These are phyloP conservation scores for Argopecten irradians DNA, from an alignment of 1,140 invertebrate genomes.

Conservation along the genomic window DNA sequence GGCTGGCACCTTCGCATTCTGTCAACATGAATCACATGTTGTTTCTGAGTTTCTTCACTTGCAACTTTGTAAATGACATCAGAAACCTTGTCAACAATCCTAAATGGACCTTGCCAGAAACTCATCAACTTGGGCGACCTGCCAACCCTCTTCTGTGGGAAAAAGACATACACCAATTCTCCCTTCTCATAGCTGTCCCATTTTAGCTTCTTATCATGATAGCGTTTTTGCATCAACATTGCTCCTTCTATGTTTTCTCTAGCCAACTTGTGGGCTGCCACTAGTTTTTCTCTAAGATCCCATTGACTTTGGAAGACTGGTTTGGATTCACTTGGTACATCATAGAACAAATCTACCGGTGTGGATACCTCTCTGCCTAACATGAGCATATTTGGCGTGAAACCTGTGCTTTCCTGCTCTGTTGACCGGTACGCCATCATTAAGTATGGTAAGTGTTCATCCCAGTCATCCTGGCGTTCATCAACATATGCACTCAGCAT, in stretches of 20 bases:
- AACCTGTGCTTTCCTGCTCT: no score
- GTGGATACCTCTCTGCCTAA: background rate
- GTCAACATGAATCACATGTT: constrained; percentile 26
- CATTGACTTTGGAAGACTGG: background rate
- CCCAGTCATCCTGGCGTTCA: no score
- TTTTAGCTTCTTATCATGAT: constrained; percentile 26
- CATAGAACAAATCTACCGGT: constrained; percentile 9
- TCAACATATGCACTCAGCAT: constrained; percentile 35
- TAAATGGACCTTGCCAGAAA: constrained; percentile 32
- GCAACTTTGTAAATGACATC: constrained; percentile 26
- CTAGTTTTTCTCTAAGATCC: constrained; percentile 23
- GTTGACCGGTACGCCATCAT: no score
- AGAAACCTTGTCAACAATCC: background rate
- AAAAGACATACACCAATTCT: constrained; percentile 28
- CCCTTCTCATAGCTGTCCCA: background rate
- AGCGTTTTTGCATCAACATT: constrained; percentile 35
- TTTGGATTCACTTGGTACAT: background rate
- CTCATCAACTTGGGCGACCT: background rate
- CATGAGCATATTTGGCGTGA: no score
- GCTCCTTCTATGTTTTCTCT: constrained; percentile 12
- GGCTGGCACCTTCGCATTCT: constrained; percentile 8
- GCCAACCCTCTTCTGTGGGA: constrained; percentile 21
- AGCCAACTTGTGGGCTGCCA: background rate
- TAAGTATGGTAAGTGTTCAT: no score
- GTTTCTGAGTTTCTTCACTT: background rate